Base-by-base conservation (phyloP, 2,888 invertebrate genomes). In the Tetheella fluctuosa region DNA sequence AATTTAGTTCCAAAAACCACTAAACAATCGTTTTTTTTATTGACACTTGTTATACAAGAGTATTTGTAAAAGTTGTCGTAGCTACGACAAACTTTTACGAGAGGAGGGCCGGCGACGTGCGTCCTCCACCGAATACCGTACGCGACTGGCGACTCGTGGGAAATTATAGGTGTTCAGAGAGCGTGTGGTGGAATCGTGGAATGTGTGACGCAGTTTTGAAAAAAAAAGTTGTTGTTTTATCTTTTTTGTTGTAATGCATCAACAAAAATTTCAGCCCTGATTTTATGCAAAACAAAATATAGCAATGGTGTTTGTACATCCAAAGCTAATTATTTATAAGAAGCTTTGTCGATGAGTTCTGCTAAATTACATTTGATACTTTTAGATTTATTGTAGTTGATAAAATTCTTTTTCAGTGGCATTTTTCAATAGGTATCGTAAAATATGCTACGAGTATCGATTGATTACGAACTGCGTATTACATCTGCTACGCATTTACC, bases 11-110 rank as follows among this genome's bases (percentile, higher is more conserved):
- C 59, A 55, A 59, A 61, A 64, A 61, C 52, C 74, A 74, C 74
- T 66, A 67, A 57, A 60, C 65, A 58, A n/a, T 55, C 34, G 63
- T n/a, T n/a, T 65, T 59, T 23, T 60, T 55, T 69, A 23, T 59
- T 57, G 65, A 58, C 69, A 70, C 70, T 67, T 63, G 63, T 48
- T 39, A 67, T 61, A 54, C 65, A 65, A 60, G 13, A 55, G 13
- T 7, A 54, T 30, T 59, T 28, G 0, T 17, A 5, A 42, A 59
- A 54, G 59, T 59, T 59, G 17, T 54, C 30, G 59, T 60, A 60
- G 58, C 59, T 58, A 61, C 63, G 63, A 39, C 25, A 59, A 48
- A 20, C 69, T 70, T 65, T 74, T 64, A 61, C 28, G 23, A 30
- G 52, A 37, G 61, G 64, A 61, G 58, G 61, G 20, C 59, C 52